Evolutionary conservation across 2,113 vertebrate species (phyloP), one percentile per base, ranked within the genome.

Genomic region (Menidia beryllina): DNA sequence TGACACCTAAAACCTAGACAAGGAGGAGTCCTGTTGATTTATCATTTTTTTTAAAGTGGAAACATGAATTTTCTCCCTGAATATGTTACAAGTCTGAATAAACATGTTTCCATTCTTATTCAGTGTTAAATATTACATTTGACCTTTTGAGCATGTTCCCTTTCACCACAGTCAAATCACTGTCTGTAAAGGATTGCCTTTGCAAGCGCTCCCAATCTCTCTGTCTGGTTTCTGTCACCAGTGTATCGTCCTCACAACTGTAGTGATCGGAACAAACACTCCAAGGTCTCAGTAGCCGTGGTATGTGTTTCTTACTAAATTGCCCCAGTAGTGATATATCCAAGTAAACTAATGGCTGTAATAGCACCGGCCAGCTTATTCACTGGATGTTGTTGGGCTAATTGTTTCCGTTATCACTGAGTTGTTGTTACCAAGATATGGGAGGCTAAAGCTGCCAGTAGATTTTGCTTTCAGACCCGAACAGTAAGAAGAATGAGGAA

Each of bases 391-490:
- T 73, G 52, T 52, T 43, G 75, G 51, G 57, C 75, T 88, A 82
- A 88, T 86, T 86, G 72, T 74, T 45, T 79, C 53, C 4, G 26
- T 83, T 86, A 85, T 88, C 83, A 77, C 72, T 47, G 51, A 56
- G 49, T 75, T 63, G n/a, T 82, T 79, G 63, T 79, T 67, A 41
- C 20, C 36, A 39, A 83, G 57, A 61, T 20, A 64, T 63, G 1
- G 66, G n/a, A 65, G 39, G 67, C 78, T 70, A 66, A 75, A 72
- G 55, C 70, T 41, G 54, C 72, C n/a, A 54, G 38, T 69, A 56
- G 58, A 83, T 79, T 75, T 69, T 58, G 52, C 69, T 81, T 76
- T 69, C 7, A 52, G 59, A 47, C 62, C 48, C 51, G 21, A 66
- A 51, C 39, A 61, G 56, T 54, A 17, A 45, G 9, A 81, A 72